These are phyloP conservation scores for Eristalinus aeneus DNA, from an alignment of 2,888 invertebrate genomes.

Conservation along the genomic window DNA sequence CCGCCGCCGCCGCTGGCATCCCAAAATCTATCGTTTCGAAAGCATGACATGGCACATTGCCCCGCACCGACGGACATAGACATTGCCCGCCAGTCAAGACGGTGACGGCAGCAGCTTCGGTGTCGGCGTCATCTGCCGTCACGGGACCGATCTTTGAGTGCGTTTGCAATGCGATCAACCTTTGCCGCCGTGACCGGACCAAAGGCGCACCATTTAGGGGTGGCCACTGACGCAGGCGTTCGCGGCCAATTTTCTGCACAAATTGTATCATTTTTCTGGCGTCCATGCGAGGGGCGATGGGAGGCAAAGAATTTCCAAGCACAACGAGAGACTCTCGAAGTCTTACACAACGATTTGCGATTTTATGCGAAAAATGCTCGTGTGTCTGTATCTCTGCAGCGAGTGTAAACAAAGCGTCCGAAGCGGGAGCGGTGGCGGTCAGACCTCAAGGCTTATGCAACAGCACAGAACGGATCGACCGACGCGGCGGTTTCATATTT, in stretches of 20 bases:
- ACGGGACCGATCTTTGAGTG: slow-evolving; percentile 3
- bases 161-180: neutral
- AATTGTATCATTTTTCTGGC: slow-evolving; percentile 49
- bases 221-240: slow-evolving; percentile 42
- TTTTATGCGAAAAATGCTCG: slow-evolving; percentile 33
- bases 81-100: neutral
- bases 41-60: neutral
- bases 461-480: neutral
- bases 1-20: no score
- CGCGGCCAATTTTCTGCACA: slow-evolving; percentile 29
- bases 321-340: slow-evolving; percentile 13
- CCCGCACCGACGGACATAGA: neutral
- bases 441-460: slow-evolving; percentile 19
- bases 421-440: neutral
- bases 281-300: slow-evolving; percentile 25
- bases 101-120: slow-evolving; percentile 4
- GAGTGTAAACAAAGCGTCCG: slow-evolving; percentile 8
- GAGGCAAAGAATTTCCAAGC: slow-evolving; percentile 7
- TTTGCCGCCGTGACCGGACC: neutral
- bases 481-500: neutral
- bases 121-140: slow-evolving; percentile 15
- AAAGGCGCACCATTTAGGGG: neutral
- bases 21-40: neutral
- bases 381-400: slow-evolving; percentile 1
- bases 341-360: slow-evolving; percentile 41